Conservation (phyloP, 2,888 invertebrate species). For the Pegoplata infirma region DNA sequence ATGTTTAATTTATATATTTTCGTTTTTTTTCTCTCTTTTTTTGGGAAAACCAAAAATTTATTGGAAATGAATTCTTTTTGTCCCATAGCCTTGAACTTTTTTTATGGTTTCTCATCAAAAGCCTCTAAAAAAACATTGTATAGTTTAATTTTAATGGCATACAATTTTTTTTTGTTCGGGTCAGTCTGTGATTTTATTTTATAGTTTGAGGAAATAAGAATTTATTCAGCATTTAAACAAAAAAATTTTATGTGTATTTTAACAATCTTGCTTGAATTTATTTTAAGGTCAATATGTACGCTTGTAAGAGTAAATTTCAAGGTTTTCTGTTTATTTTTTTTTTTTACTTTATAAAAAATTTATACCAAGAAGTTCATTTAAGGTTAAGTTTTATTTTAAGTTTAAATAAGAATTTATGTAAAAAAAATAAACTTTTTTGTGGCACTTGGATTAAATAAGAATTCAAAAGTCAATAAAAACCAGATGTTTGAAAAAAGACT, state of each 20-base stretch:
- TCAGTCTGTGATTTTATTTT: neutral
- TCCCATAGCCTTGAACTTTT: slow-evolving; percentile 55
- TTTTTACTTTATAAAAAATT: neutral
- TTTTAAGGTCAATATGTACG: slow-evolving; percentile 10
- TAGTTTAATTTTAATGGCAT: neutral
- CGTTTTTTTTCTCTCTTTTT: too few species aligned
- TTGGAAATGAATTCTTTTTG: slow-evolving; percentile 51
- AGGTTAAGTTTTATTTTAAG: slow-evolving; percentile 9
- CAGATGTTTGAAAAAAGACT: slow-evolving; percentile 4
- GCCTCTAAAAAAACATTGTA: neutral
- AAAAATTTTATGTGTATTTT: neutral
- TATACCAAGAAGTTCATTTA: slow-evolving; percentile 6
- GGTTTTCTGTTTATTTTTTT: neutral
- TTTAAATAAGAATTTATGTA: neutral
- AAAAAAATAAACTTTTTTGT: neutral
- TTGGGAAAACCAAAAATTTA: slow-evolving; percentile 32
- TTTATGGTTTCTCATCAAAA: slow-evolving; percentile 32
- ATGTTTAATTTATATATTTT: slow-evolving; percentile 46
- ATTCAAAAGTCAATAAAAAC: slow-evolving; percentile 29
- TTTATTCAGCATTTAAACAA: neutral
- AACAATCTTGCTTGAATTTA: neutral
- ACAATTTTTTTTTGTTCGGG: neutral
- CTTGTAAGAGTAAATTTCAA: neutral
- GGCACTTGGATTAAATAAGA: slow-evolving; percentile 6
- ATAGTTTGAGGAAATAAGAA: neutral